Conservation (phyloP, 2,888 invertebrate species). For the Boloria selene region DNA sequence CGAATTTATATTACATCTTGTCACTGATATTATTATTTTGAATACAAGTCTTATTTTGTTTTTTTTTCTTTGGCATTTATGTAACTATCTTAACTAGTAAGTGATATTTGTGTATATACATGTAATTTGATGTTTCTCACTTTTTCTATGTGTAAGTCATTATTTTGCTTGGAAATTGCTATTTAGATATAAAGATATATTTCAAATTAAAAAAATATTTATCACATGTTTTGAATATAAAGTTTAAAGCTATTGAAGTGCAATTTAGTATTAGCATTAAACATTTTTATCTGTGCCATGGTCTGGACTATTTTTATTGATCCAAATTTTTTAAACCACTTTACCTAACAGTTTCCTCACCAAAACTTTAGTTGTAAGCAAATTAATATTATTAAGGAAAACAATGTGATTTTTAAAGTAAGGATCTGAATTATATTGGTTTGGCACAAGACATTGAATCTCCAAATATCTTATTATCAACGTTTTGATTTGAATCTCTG, state of each 20-base stretch:
- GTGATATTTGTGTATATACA: conserved; percentile 38
- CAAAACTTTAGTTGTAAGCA: conserved; percentile 39
- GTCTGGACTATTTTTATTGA: conserved; percentile 43
- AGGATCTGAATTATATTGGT: conserved; percentile 73
- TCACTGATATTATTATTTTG: conserved; percentile 43
- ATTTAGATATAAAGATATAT: conserved; percentile 30
- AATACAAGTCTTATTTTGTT: conserved; percentile 40
- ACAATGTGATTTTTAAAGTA: conserved; percentile 77
- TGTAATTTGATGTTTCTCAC: conserved; percentile 34
- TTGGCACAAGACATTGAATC: conserved; percentile 61
- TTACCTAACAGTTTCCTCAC: conserved; percentile 35
- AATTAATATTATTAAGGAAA: conserved; percentile 60
- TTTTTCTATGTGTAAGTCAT: conserved; percentile 24
- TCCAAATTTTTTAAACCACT: conserved; percentile 35
- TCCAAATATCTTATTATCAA: conserved; percentile 16
- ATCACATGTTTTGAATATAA: conserved; percentile 47
- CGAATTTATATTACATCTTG: conserved; percentile 45
- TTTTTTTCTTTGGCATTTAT: conserved; percentile 47
- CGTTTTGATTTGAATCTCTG: conserved; percentile 37
- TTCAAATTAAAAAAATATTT: conserved; percentile 42
- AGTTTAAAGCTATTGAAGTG: conserved; percentile 49
- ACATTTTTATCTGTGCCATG: conserved; percentile 65
- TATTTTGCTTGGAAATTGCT: conserved; percentile 34
- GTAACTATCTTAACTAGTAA: conserved; percentile 37
- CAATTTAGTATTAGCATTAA: conserved; percentile 56